These are phyloP conservation scores for Drosophila atripex DNA, from an alignment of 2,888 invertebrate genomes.

Conservation along the genomic window DNA sequence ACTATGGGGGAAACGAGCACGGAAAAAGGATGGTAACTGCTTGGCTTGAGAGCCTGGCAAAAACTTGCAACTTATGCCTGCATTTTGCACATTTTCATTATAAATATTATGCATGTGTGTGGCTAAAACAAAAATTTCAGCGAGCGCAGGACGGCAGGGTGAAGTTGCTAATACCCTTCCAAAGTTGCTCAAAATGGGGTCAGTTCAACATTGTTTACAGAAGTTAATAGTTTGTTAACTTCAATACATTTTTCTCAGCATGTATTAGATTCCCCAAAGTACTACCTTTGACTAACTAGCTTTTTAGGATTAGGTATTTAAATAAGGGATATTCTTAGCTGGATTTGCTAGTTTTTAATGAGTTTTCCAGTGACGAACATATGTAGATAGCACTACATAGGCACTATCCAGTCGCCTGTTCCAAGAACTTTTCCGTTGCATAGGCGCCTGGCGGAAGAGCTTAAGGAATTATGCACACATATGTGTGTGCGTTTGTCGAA, in stretches of 20 bases:
- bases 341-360: constrained; percentile 12
- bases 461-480: constrained; percentile 19
- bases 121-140: constrained; percentile 21
- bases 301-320: too few relatives aligned
- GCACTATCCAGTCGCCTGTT: not conserved
- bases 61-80: constrained; percentile 71
- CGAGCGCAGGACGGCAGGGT: not conserved
- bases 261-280: too few relatives aligned
- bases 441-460: constrained; percentile 44
- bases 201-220: not conserved
- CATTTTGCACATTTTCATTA: constrained; percentile 64
- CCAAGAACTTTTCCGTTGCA: constrained; percentile 21
- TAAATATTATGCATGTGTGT: constrained; percentile 43
- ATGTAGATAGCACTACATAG: not conserved
- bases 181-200: not conserved
- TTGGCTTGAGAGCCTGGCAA: constrained; percentile 20
- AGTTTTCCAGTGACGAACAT: constrained; percentile 8
- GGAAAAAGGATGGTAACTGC: constrained; percentile 7
- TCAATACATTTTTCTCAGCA: not conserved
- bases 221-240: constrained; percentile 4
- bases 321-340: not conserved
- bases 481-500: constrained; percentile 20
- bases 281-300: too few relatives aligned
- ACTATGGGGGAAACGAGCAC: not conserved
- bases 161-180: constrained; percentile 1